Percentiles rank a stretch among this genome's conserved stretches.
Evolutionary conservation across 2,797 vertebrate species (phyloP).

Genomic region (Sebastes steindachneri): DNA sequence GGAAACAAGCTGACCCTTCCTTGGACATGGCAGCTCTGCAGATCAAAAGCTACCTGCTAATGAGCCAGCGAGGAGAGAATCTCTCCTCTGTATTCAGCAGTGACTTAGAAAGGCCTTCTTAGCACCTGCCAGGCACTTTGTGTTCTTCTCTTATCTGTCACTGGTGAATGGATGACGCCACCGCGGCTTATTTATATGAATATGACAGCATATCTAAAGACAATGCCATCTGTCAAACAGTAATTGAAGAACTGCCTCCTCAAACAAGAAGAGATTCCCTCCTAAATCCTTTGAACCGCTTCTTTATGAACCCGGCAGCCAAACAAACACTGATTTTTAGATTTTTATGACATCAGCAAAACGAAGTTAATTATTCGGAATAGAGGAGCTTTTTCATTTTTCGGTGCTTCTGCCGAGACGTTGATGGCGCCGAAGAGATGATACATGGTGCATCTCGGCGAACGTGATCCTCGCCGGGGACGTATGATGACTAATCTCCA

Average conservation of each 20-base stretch:
- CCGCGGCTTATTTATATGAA: constrained; percentile 63
- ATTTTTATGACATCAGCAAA: constrained; percentile 82
- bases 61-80: constrained; percentile 30
- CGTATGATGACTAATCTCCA: constrained; percentile 78
- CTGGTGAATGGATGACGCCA: constrained; percentile 59
- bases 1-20: constrained; percentile 79
- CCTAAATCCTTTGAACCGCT: constrained; percentile 69
- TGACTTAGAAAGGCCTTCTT: constrained; percentile 39
- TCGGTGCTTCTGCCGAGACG: constrained; percentile 46
- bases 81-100: constrained; percentile 17
- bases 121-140: constrained; percentile 86
- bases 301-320: constrained; percentile 68
- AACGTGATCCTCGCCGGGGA: constrained; percentile 69
- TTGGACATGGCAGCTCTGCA: constrained; percentile 84
- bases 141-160: constrained; percentile 66
- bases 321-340: constrained; percentile 72
- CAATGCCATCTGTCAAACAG: constrained; percentile 79
- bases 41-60: constrained; percentile 81
- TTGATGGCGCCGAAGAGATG: constrained; percentile 68
- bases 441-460: constrained; percentile 72
- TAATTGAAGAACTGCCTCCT: constrained; percentile 71
- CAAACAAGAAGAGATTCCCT: constrained; percentile 64
- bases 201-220: constrained; percentile 73
- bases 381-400: constrained; percentile 68
- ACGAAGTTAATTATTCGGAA: constrained; percentile 77